Conservation (phyloP, 2,888 invertebrate species). For the Augiades crinisus region DNA sequence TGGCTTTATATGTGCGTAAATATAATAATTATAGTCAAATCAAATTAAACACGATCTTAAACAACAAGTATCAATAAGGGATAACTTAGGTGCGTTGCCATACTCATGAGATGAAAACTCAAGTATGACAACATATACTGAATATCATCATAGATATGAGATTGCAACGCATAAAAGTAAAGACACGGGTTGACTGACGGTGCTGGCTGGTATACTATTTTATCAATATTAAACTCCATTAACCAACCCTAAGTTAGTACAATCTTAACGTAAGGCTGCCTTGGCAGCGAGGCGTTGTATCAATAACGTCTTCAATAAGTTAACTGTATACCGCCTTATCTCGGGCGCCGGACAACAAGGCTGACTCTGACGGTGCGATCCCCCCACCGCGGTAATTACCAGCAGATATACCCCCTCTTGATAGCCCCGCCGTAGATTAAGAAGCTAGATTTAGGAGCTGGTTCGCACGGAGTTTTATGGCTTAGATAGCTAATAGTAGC, state of each 20-base stretch:
- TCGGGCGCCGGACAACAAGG: constrained; percentile 16
- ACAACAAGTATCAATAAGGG: too few species aligned
- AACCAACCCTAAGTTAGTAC: constrained; percentile 30
- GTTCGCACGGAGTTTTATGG: constrained; percentile 14
- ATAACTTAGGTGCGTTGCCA: too few species aligned
- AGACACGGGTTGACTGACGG: too few species aligned
- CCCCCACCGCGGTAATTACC: constrained; percentile 18
- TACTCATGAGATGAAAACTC: too few species aligned
- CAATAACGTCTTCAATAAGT: constrained; percentile 20
- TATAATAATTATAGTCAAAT: too few species aligned
- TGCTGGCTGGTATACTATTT: too few species aligned
- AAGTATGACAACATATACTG: too few species aligned
- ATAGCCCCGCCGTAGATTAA: constrained; percentile 14
- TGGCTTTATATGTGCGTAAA: too few species aligned
- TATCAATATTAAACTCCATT: too few species aligned
- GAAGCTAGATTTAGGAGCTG: constrained; percentile 23
- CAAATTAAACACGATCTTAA: too few species aligned
- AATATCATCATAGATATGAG: too few species aligned
- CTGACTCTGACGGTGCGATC: constrained; percentile 7
- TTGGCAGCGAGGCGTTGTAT: constrained; percentile 8
- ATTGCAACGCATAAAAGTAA: too few species aligned
- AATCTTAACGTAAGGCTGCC: neutral
- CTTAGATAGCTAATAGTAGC: constrained; percentile 17
- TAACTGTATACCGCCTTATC: neutral
- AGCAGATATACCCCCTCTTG: constrained; percentile 6